Percentiles rank a stretch among this genome's conserved stretches.
phyloP scores from a whole-genome alignment of 1,140 invertebrate species.

The Delia radicum region DNA sequence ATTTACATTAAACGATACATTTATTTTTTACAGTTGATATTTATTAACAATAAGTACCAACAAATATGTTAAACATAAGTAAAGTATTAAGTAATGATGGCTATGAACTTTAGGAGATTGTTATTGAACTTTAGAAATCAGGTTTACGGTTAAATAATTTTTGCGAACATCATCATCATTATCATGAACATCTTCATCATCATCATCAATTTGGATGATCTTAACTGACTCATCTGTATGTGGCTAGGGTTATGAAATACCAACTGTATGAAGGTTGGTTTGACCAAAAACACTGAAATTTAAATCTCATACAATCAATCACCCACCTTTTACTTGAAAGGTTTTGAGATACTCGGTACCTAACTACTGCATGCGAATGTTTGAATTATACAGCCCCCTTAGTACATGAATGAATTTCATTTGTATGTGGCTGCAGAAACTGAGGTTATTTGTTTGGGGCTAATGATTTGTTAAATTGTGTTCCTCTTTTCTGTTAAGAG shows the following conservation, averaged over 20 bases:
- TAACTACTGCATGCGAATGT: neutral
- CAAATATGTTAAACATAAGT: too few species aligned
- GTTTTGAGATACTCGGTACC: neutral
- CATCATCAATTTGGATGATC: constrained; percentile 3
- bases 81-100: constrained; percentile 12
- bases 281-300: neutral
- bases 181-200: too few species aligned
- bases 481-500: neutral
- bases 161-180: too few species aligned
- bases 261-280: neutral
- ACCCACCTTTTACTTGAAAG: neutral
- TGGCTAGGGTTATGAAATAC: neutral
- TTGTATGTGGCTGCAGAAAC: neutral
- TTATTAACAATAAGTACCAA: too few species aligned
- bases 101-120: constrained; percentile 10
- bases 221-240: neutral
- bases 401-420: constrained; percentile 13
- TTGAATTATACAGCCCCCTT: neutral
- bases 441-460: neutral
- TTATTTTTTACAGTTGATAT: too few species aligned
- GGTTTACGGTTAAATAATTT: constrained; percentile 22
- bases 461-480: neutral
- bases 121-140: constrained; percentile 19
- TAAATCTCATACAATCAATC: neutral
- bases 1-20: too few species aligned